Conservation (phyloP, 2,113 vertebrate genomes). For the Hylia prasina region DNA sequence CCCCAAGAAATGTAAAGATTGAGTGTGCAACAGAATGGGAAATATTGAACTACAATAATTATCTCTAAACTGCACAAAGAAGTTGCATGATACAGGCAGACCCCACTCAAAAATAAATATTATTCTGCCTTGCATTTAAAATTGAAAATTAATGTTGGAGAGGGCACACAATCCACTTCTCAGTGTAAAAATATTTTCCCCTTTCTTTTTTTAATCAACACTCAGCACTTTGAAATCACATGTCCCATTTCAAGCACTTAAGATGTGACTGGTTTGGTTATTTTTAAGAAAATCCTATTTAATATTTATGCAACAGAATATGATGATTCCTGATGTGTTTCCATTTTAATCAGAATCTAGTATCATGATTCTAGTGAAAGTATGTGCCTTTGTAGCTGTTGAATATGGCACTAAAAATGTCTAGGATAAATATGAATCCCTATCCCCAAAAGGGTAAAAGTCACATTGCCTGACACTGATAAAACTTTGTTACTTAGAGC, state of each 20-base stretch:
- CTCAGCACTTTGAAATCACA: conserved; percentile 8
- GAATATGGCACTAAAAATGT: background rate
- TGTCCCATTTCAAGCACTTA: conserved; percentile 42
- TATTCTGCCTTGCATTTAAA: conserved; percentile 37
- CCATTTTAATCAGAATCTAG: conserved; percentile 36
- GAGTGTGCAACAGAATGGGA: conserved; percentile 36
- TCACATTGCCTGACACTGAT: background rate
- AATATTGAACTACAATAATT: conserved; percentile 51
- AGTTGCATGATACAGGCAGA: conserved; percentile 23
- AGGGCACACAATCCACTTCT: background rate
- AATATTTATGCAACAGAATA: conserved; percentile 60
- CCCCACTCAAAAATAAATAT: conserved; percentile 58
- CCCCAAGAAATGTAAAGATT: background rate
- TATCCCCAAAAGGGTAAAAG: background rate
- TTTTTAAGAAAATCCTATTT: conserved; percentile 25
- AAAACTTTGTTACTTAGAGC: background rate
- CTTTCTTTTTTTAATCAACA: conserved; percentile 35
- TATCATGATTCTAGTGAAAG: background rate
- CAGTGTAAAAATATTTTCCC: conserved; percentile 9
- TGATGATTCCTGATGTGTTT: conserved; percentile 33
- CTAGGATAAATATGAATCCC: background rate
- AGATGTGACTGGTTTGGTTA: background rate
- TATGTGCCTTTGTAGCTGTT: background rate
- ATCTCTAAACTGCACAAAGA: conserved; percentile 60
- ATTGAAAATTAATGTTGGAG: conserved; percentile 61